A percentile compares a stretch with the other conserved stretches of the same genome.
Evolutionary conservation across 2,797 vertebrate species (phyloP).

Genomic region (Phrynocephalus forsythii): DNA sequence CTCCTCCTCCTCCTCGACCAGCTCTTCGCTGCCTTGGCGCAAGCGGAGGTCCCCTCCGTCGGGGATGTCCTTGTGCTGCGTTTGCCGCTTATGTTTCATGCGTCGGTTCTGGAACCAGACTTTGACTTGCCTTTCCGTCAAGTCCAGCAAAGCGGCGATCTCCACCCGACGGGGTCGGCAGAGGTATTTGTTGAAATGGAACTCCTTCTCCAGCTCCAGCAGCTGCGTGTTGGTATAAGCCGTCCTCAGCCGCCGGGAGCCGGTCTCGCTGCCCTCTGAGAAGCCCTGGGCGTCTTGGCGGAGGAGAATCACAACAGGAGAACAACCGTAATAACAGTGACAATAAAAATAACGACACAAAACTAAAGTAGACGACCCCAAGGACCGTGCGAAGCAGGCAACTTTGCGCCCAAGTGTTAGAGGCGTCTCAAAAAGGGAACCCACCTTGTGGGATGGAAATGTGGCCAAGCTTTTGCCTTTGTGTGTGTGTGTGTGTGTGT

Average conservation of each 20-base stretch:
- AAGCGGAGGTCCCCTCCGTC: slow-evolving; percentile 82
- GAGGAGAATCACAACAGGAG: neutral
- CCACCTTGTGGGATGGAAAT: neutral
- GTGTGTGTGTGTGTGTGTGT: too few species aligned
- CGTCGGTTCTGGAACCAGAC: slow-evolving; percentile 92
- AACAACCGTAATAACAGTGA: neutral
- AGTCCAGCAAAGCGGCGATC: slow-evolving; percentile 87
- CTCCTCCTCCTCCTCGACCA: slow-evolving; percentile 84
- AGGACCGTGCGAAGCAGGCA: neutral
- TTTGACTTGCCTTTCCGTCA: slow-evolving; percentile 90
- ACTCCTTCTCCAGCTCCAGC: slow-evolving; percentile 91
- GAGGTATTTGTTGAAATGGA: slow-evolving; percentile 91
- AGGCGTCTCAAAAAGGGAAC: too few species aligned
- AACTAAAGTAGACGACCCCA: too few species aligned
- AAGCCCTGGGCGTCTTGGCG: slow-evolving; percentile 81
- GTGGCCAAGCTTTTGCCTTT: too few species aligned
- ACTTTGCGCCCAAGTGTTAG: too few species aligned
- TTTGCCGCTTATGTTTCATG: slow-evolving; percentile 91
- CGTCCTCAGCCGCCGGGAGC: slow-evolving; percentile 84
- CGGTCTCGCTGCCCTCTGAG: slow-evolving; percentile 75
- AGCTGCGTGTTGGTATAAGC: slow-evolving; percentile 91
- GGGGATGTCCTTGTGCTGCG: slow-evolving; percentile 82
- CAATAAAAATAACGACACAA: neutral
- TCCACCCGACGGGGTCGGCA: slow-evolving; percentile 87
- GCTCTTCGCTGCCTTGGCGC: slow-evolving; percentile 75